Evolutionary conservation across 1,140 invertebrate genomes (phyloP).

Genomic region (Zaprionus camerounensis): DNA sequence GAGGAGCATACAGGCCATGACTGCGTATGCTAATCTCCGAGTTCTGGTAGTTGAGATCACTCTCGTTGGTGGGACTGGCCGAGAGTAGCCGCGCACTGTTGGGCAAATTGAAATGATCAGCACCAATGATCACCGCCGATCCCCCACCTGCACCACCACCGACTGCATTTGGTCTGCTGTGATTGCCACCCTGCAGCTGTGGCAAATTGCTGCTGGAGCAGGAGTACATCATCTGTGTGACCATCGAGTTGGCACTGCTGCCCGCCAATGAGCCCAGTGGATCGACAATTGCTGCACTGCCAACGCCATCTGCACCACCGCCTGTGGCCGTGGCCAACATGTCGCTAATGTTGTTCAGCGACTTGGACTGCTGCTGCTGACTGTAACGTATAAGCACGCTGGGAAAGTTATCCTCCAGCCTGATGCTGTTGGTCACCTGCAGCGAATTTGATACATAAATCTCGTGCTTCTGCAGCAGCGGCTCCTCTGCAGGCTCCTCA

Average conservation of each 20-base stretch:
- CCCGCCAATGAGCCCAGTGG: conserved; percentile 16
- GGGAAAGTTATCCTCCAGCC: conserved; percentile 65
- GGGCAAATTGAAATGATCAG: conserved; percentile 21
- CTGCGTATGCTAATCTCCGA: conserved; percentile 87
- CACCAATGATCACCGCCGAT: background rate
- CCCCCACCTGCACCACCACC: conserved; percentile 14
- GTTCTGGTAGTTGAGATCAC: conserved; percentile 87
- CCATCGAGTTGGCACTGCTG: conserved; percentile 52
- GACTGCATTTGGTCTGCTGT: conserved; percentile 64
- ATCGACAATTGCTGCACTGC: background rate
- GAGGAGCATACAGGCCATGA: conserved; percentile 86
- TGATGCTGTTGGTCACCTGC: conserved; percentile 74
- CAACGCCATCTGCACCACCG: conserved; percentile 26
- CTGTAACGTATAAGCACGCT: conserved; percentile 65
- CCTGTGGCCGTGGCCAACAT: conserved; percentile 41
- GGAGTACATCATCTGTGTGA: conserved; percentile 48
- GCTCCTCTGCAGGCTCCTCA: conserved; percentile 38
- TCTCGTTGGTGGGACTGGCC: conserved; percentile 86
- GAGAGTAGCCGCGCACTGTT: conserved; percentile 52
- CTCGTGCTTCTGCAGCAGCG: conserved; percentile 67
- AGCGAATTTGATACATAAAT: conserved; percentile 78
- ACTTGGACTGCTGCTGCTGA: conserved; percentile 81
- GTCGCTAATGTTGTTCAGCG: conserved; percentile 78
- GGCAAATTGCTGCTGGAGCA: conserved; percentile 66
- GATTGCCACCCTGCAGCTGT: conserved; percentile 84